These are phyloP conservation scores for Priocnemis perturbator DNA, from an alignment of 2,888 invertebrate species.

Conservation along the genomic window DNA sequence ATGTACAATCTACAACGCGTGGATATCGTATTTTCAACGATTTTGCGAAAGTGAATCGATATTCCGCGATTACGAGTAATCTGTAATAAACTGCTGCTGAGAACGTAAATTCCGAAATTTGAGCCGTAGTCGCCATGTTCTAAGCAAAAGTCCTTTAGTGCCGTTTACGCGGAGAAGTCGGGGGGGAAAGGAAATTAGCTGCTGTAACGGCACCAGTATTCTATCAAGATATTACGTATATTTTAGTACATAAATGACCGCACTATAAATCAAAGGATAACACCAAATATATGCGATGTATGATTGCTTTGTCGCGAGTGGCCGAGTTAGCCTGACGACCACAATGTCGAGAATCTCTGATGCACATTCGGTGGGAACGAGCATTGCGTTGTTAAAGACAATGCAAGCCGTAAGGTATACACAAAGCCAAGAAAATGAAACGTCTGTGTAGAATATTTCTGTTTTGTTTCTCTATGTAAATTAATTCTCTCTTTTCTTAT, in stretches of 20 bases:
- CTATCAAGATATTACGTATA: constrained; percentile 35
- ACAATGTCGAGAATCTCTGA: constrained; percentile 47
- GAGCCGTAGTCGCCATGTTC: constrained; percentile 39
- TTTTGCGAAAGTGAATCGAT: too few relatives aligned
- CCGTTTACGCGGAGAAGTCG: too few relatives aligned
- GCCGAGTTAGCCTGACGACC: constrained; percentile 35
- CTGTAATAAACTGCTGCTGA: too few relatives aligned
- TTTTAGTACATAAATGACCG: constrained; percentile 46
- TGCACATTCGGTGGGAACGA: constrained; percentile 39
- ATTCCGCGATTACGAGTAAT: too few relatives aligned
- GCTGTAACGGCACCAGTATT: constrained; percentile 33
- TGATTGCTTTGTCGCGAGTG: constrained; percentile 36
- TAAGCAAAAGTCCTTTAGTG: neutral
- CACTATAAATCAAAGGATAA: constrained; percentile 60
- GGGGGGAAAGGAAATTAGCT: constrained; percentile 20
- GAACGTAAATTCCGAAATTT: neutral
- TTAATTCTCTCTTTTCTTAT: constrained; percentile 27
- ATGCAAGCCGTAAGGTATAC: constrained; percentile 44
- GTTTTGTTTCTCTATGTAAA: constrained; percentile 39
- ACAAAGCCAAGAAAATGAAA: constrained; percentile 37
- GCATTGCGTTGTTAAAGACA: constrained; percentile 34
- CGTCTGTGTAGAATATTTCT: constrained; percentile 16
- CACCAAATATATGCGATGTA: constrained; percentile 59
- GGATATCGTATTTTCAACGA: too few relatives aligned
- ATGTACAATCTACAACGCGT: too few relatives aligned